Conservation (phyloP, 2,797 vertebrate species). For the Dicrostonyx torquatus region DNA sequence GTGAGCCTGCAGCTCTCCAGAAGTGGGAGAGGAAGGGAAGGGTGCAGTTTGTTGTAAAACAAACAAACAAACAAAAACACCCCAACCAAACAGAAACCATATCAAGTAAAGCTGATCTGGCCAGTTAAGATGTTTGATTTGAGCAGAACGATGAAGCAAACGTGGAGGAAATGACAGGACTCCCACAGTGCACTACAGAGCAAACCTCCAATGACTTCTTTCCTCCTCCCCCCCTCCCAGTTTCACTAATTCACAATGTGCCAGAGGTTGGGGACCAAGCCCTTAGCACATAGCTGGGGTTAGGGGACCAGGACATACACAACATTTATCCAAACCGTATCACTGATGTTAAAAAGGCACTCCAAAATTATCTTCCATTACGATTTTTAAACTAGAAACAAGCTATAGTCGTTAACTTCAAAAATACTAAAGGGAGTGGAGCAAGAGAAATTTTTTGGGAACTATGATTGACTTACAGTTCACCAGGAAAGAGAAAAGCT, state of each 20-base stretch:
- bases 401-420: neutral
- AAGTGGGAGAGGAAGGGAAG: neutral
- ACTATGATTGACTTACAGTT: neutral
- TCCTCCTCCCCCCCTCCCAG: neutral
- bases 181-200: neutral
- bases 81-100: neutral
- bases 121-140: neutral
- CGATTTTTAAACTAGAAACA: neutral
- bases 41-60: neutral
- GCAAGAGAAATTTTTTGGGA: neutral
- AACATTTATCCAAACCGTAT: neutral
- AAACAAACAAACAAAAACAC: neutral
- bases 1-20: neutral
- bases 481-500: neutral
- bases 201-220: neutral
- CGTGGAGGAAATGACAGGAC: neutral
- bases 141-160: neutral
- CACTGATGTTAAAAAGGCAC: neutral
- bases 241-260: neutral
- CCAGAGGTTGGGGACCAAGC: neutral
- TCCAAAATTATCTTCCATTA: neutral
- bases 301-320: neutral
- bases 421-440: constrained; percentile 21
- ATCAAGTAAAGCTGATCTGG: neutral
- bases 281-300: neutral